Evolutionary conservation across 2,797 vertebrate genomes (phyloP).

Genomic region (Sebastes nivosus): DNA sequence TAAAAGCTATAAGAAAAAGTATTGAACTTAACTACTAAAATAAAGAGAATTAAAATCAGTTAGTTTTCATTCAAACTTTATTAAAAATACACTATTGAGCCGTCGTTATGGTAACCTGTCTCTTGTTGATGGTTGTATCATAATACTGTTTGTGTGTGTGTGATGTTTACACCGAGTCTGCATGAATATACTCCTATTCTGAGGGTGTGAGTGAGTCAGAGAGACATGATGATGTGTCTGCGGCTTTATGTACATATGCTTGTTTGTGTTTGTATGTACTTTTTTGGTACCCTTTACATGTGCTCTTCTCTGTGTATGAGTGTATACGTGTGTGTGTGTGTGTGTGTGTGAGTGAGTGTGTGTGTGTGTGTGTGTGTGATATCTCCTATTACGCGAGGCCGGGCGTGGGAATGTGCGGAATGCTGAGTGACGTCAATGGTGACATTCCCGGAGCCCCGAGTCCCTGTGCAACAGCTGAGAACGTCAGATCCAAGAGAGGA

Average conservation of each 20-base stretch:
- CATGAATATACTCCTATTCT: constrained; percentile 11
- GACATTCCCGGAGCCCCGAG: constrained; percentile 88
- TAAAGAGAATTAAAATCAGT: neutral
- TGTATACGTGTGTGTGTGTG: constrained; percentile 2
- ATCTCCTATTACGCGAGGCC: constrained; percentile 78
- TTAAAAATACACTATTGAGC: neutral
- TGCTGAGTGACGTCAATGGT: constrained; percentile 92
- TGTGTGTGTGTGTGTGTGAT: neutral
- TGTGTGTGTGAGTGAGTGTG: neutral
- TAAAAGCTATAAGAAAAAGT: neutral
- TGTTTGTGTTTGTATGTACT: constrained; percentile 8
- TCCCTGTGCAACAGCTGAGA: constrained; percentile 87
- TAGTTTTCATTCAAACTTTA: neutral
- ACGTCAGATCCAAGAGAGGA: constrained; percentile 46
- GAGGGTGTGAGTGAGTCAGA: constrained; percentile 13
- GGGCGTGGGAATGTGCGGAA: constrained; percentile 88
- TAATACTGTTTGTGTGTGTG: neutral
- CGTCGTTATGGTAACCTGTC: no score
- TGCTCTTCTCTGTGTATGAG: constrained; percentile 9
- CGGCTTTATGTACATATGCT: constrained; percentile 25
- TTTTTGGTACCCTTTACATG: constrained; percentile 28
- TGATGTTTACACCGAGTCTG: constrained; percentile 7
- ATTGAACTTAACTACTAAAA: neutral
- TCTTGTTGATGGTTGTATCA: neutral
- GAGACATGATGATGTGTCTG: constrained; percentile 3